phyloP scores from a whole-genome alignment of 2,888 invertebrate species.

The Beris chalybata region DNA sequence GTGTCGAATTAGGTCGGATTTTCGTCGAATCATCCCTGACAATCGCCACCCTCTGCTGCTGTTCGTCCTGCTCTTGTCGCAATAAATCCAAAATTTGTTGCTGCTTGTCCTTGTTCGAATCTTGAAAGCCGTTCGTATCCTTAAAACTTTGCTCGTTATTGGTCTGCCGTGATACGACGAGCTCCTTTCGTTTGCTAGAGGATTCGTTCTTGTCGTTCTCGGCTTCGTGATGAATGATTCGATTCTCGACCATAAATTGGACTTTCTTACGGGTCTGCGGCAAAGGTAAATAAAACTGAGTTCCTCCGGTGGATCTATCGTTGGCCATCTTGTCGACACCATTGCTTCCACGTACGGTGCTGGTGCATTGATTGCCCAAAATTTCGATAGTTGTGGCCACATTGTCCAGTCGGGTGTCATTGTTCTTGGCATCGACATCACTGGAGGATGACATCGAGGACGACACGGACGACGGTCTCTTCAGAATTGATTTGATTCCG shows the following conservation, averaged over 20 bases:
- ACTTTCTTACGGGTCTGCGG: conserved; percentile 68
- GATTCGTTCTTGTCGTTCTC: conserved; percentile 30
- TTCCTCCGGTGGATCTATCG: conserved; percentile 41
- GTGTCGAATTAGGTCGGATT: conserved; percentile 1
- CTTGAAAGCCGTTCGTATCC: conserved; percentile 1
- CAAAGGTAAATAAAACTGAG: conserved; percentile 68
- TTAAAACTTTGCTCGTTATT: conserved; percentile 7
- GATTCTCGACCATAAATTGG: conserved; percentile 71
- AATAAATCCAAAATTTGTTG: conserved; percentile 18
- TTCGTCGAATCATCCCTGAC: conserved; percentile 5
- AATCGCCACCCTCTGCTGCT: not conserved
- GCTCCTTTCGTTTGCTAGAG: not conserved
- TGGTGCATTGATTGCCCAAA: not conserved
- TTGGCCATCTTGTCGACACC: conserved; percentile 36
- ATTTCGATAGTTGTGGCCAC: conserved; percentile 15
- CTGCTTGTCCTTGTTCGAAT: not conserved
- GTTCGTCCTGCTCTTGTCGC: not conserved
- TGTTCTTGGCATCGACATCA: conserved; percentile 49
- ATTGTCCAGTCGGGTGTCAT: conserved; percentile 11
- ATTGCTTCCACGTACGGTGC: conserved; percentile 19
- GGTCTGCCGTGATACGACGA: not conserved
- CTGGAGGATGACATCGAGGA: conserved; percentile 49
- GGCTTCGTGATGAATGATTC: conserved; percentile 46
- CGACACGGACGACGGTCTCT: conserved; percentile 58
- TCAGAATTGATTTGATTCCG: conserved; percentile 63